A percentile compares a stretch with the other conserved stretches of the same genome.
Conservation (phyloP, 2,888 invertebrate species). For the Watsonalla cultraria region DNA sequence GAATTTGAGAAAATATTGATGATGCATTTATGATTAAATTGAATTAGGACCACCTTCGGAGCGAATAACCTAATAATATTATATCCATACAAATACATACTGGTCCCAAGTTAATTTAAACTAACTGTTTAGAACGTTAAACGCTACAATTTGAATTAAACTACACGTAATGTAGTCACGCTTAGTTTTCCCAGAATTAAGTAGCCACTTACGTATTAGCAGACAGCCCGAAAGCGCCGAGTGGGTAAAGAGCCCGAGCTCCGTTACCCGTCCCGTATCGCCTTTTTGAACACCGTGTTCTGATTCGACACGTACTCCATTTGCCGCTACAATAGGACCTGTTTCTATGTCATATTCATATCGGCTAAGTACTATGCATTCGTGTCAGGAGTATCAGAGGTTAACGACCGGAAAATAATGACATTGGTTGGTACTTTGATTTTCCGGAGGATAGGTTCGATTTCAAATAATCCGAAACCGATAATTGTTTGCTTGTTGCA, state of each 20-base stretch:
- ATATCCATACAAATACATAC: background rate
- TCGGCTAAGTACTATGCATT: conserved; percentile 57
- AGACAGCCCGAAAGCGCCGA: conserved; percentile 25
- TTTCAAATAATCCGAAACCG: background rate
- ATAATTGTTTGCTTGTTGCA: conserved; percentile 1
- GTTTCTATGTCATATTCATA: conserved; percentile 64
- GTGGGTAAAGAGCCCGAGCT: conserved; percentile 21
- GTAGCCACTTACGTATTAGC: conserved; percentile 28
- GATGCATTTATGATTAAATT: too few species aligned
- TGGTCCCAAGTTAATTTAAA: background rate
- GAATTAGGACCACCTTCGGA: too few species aligned
- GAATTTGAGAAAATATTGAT: too few species aligned
- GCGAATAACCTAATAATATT: background rate
- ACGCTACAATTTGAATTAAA: too few species aligned
- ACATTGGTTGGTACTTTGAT: conserved; percentile 1
- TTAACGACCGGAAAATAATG: conserved; percentile 42
- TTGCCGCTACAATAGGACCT: conserved; percentile 60
- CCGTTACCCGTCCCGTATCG: conserved; percentile 71
- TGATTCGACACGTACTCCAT: conserved; percentile 72
- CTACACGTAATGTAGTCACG: conserved; percentile 9
- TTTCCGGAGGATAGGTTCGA: background rate
- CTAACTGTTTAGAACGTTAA: too few species aligned
- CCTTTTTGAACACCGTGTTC: conserved; percentile 66
- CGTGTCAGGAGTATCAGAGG: conserved; percentile 58
- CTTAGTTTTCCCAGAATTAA: conserved; percentile 38